Evolutionary conservation across 2,113 vertebrate species (phyloP).

Genomic region (Montifringilla adamsi): DNA sequence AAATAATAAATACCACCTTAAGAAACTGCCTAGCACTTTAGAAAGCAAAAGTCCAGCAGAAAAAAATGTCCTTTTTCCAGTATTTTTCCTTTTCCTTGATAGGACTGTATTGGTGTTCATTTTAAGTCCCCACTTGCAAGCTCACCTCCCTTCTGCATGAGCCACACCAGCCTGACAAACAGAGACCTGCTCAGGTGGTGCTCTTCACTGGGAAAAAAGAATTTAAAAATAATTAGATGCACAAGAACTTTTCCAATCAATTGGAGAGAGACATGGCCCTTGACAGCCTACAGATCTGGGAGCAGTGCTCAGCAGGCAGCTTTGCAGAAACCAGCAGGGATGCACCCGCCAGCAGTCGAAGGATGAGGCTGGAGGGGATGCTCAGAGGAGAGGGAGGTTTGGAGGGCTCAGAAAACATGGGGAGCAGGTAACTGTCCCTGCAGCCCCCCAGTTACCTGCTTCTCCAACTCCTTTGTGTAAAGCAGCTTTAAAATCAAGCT

Average conservation of each 20-base stretch:
- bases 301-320: conserved; percentile 1
- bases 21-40: neutral
- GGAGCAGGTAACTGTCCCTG: accelerated
- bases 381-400: neutral
- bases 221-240: neutral
- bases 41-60: neutral
- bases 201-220: neutral
- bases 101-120: neutral
- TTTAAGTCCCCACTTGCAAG: neutral
- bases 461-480: neutral
- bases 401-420: neutral
- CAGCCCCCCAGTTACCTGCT: neutral
- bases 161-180: accelerated
- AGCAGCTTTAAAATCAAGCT: neutral
- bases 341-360: neutral
- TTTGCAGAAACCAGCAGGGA: neutral
- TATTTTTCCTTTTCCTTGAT: neutral
- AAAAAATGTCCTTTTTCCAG: neutral
- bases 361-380: neutral
- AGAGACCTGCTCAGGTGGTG: conserved; percentile 37
- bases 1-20: neutral
- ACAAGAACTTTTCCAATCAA: conserved; percentile 59
- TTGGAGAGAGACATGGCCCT: neutral
- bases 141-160: neutral
- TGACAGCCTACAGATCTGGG: conserved; percentile 31